These are phyloP conservation scores for Cheilosia grossa DNA, from an alignment of 2,888 invertebrate genomes.

Conservation along the genomic window DNA sequence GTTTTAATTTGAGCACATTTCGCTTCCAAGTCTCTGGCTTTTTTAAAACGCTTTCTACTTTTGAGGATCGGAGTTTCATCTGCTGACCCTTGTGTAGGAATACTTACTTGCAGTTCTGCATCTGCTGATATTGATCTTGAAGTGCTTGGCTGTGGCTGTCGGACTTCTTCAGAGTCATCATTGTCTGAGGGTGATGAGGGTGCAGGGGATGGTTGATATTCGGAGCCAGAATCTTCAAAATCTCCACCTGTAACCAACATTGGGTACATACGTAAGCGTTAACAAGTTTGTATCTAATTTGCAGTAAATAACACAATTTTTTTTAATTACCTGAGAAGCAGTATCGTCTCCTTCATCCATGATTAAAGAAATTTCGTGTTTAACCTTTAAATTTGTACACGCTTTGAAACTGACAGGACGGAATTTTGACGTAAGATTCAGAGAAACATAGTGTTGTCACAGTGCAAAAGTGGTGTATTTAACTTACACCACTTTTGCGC, in stretches of 20 bases:
- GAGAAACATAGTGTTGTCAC: no score
- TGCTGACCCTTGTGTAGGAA: slow-evolving; percentile 9
- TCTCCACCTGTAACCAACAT: slow-evolving; percentile 20
- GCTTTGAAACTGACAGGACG: neutral
- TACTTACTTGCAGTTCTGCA: slow-evolving; percentile 10
- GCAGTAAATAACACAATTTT: slow-evolving; percentile 7
- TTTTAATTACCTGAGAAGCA: neutral
- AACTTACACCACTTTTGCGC: no score
- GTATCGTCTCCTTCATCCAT: no score
- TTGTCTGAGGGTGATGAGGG: slow-evolving; percentile 16
- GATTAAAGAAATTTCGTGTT: neutral
- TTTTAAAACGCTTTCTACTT: slow-evolving; percentile 20
- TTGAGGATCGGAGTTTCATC: slow-evolving; percentile 7
- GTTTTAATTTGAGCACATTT: slow-evolving; percentile 19
- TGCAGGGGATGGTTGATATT: slow-evolving; percentile 8
- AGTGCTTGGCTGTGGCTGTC: slow-evolving; percentile 5
- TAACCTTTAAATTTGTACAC: neutral
- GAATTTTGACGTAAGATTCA: no score
- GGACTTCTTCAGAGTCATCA: slow-evolving; percentile 21
- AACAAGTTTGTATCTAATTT: slow-evolving; percentile 18
- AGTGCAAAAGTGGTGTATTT: no score
- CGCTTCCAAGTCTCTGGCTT: slow-evolving; percentile 18
- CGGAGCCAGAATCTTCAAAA: slow-evolving; percentile 11
- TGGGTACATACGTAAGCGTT: slow-evolving; percentile 18
- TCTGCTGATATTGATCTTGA: slow-evolving; percentile 17